A percentile compares a stretch with the other conserved stretches of the same genome.
phyloP scores from a whole-genome alignment of 2,797 vertebrate species.

The Sebastes baramenuke region DNA sequence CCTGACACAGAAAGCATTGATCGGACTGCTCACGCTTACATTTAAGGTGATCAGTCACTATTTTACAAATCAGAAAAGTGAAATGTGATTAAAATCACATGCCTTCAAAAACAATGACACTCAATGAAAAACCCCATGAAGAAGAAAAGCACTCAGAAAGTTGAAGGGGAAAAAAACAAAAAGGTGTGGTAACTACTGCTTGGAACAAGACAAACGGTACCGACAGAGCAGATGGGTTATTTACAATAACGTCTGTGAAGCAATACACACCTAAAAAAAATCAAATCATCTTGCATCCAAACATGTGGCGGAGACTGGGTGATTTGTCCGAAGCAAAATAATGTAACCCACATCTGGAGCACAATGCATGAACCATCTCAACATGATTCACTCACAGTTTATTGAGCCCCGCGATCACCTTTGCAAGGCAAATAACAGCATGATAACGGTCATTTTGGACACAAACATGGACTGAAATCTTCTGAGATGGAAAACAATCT shows the following conservation, averaged over 20 bases:
- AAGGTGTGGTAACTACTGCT: slow-evolving; percentile 29
- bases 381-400: slow-evolving; percentile 17
- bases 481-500: slow-evolving; percentile 6
- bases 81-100: slow-evolving; percentile 60
- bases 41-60: slow-evolving; percentile 32
- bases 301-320: slow-evolving; percentile 5
- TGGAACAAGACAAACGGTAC: slow-evolving; percentile 30
- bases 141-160: slow-evolving; percentile 30
- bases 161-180: neutral
- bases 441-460: neutral
- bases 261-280: slow-evolving; percentile 16
- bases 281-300: neutral
- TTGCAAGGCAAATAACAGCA: slow-evolving; percentile 47
- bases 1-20: slow-evolving; percentile 61
- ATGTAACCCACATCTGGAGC: slow-evolving; percentile 22
- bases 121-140: slow-evolving; percentile 41
- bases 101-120: slow-evolving; percentile 55
- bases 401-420: slow-evolving; percentile 22
- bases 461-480: slow-evolving; percentile 16
- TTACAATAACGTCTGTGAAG: slow-evolving; percentile 52
- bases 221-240: slow-evolving; percentile 44
- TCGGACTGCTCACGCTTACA: slow-evolving; percentile 41
- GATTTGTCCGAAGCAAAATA: slow-evolving; percentile 32
- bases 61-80: slow-evolving; percentile 57
- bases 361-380: slow-evolving; percentile 3